Evolutionary conservation across 2,888 invertebrate genomes (phyloP), one percentile per base, ranked within the genome.

Genomic region (Cerastis rubricosa): DNA sequence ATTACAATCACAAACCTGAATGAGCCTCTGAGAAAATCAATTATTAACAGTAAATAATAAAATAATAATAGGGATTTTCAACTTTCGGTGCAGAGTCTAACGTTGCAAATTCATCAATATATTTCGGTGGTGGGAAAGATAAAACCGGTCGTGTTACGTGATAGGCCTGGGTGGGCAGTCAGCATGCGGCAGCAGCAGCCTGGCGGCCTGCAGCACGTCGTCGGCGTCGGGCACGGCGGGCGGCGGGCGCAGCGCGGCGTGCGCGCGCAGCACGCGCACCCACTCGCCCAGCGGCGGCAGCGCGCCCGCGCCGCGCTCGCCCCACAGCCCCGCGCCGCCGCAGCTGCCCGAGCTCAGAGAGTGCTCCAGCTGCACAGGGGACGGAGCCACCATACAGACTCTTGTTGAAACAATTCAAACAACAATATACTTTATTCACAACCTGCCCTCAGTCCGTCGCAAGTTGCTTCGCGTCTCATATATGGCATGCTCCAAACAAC

Each of bases 241-340:
- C 3, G 98, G 98, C 81, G 98, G 98, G 12, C 98, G 97, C 91
- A 99, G 98, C 84, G 98, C 98, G 0, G 98, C 98, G 94, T 99
- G 98, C 4, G 99, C 98, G 0, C 98, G 97, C 9, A 98, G 97
- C 0, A 98, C 98, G 22, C 99, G 97, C 85, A 99, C 96, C 99
- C 99, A 99, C 95, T 99, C 99, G n/a, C 98, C 98, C 80, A 99
- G 96, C 19, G 99, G 99, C 0, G 99, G 99, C 84, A 99, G 95
- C 0, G 99, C 99, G 19, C 98, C 98, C 88, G 98, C 99, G 1
- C 99, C 98, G 72, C 99, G 97, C 95, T 98, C 98, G 84, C 98
- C 98, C 93, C 98, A 98, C 84, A 99, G 96, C 88, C 97, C 97
- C 14, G 93, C 92, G 74, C 93, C 94, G 45, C 93, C 94, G 76